phyloP scores from a whole-genome alignment of 2,113 vertebrate species.

The Rhadina sibilatrix region DNA sequence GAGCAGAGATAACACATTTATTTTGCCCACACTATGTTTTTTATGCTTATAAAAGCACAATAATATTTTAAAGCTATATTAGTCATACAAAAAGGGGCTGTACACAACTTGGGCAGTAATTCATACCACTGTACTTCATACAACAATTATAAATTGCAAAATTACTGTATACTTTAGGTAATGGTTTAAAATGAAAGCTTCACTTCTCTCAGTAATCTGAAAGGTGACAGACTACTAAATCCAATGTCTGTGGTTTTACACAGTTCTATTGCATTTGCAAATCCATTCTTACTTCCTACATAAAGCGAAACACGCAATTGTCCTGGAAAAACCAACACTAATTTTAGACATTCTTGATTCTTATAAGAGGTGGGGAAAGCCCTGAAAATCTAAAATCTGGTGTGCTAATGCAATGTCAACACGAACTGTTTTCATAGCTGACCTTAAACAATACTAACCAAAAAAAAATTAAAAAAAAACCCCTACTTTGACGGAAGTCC shows the following conservation, averaged over 20 bases:
- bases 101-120: background rate
- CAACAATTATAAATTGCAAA: background rate
- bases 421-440: background rate
- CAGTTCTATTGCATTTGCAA: background rate
- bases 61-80: background rate
- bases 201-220: background rate
- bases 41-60: background rate
- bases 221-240: background rate
- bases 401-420: background rate
- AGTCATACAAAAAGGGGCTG: background rate
- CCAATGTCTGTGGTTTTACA: accelerated
- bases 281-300: background rate
- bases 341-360: background rate
- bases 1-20: background rate
- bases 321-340: background rate
- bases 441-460: background rate
- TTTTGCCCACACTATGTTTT: background rate
- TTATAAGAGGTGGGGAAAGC: accelerated
- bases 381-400: background rate
- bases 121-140: background rate
- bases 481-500: background rate
- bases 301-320: background rate
- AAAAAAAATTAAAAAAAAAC: background rate
- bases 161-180: background rate
- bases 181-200: background rate